Conservation (phyloP, 1,140 invertebrate species). For the Brachionus calyciflorus region DNA sequence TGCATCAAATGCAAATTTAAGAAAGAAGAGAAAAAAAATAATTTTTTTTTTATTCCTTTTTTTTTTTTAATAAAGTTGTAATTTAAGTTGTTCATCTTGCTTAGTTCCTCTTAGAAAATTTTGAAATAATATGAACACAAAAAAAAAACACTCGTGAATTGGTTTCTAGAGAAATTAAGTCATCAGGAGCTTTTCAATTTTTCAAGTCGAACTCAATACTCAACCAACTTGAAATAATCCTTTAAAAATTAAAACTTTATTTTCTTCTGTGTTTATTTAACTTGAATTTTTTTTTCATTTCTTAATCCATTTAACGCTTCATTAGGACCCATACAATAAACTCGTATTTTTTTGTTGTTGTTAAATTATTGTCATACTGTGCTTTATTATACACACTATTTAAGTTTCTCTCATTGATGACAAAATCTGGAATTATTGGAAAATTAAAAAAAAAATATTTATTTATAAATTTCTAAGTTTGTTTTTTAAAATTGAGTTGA, state of each 20-base stretch:
- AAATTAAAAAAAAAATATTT: not conserved
- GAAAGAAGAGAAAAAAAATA: too few relatives aligned
- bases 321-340: constrained; percentile 24
- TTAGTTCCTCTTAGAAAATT: constrained; percentile 25
- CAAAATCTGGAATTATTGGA: not conserved
- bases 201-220: not conserved
- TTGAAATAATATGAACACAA: too few relatives aligned
- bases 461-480: not conserved
- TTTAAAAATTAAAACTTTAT: constrained; percentile 26
- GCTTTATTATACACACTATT: too few relatives aligned
- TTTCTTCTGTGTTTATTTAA: too few relatives aligned
- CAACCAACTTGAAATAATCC: constrained; percentile 5
- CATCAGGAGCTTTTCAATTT: too few relatives aligned
- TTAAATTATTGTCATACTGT: constrained; percentile 9
- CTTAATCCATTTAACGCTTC: constrained; percentile 33
- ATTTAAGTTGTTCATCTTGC: constrained; percentile 28
- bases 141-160: constrained; percentile 26
- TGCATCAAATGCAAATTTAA: constrained; percentile 14
- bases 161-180: constrained; percentile 38
- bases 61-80: constrained; percentile 21
- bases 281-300: not conserved
- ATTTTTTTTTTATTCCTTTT: too few relatives aligned
- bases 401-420: too few relatives aligned
- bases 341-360: too few relatives aligned
- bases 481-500: too few relatives aligned